These are phyloP conservation scores for Archegozetes longisetosus DNA, from an alignment of 1,140 invertebrate genomes.

Conservation along the genomic window DNA sequence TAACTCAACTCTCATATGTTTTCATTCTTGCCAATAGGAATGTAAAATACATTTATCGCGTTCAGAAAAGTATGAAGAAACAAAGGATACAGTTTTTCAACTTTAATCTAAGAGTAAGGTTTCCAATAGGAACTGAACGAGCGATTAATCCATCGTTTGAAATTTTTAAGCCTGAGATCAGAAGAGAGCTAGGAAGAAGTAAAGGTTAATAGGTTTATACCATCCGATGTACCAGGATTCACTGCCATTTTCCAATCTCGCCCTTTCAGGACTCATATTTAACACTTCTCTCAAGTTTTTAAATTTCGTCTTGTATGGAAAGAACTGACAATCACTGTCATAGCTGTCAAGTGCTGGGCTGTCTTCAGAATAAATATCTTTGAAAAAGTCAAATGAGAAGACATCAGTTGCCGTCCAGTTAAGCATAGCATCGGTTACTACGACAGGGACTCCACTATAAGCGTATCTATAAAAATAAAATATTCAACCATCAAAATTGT, in stretches of 20 bases:
- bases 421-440: conserved; percentile 58
- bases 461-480: conserved; percentile 42
- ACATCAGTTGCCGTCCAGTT: conserved; percentile 56
- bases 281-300: conserved; percentile 54
- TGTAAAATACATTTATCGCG: no score
- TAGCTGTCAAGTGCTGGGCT: conserved; percentile 25
- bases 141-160: no score
- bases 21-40: no score
- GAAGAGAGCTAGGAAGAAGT: no score
- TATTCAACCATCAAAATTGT: conserved; percentile 3
- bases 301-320: conserved; percentile 77
- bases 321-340: conserved; percentile 56
- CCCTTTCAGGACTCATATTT: conserved; percentile 40
- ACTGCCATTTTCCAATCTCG: conserved; percentile 27
- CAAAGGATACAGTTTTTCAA: no score
- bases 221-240: conserved; percentile 75
- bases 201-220: no score
- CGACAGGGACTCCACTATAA: conserved; percentile 56
- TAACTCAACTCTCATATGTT: no score
- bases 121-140: no score
- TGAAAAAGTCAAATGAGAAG: conserved; percentile 64
- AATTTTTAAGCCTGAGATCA: no score
- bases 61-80: no score
- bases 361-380: conserved; percentile 46
- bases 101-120: no score